Conservation (phyloP, 53 echinoderm and acorn worm species). For the Patiria pectinifera region DNA sequence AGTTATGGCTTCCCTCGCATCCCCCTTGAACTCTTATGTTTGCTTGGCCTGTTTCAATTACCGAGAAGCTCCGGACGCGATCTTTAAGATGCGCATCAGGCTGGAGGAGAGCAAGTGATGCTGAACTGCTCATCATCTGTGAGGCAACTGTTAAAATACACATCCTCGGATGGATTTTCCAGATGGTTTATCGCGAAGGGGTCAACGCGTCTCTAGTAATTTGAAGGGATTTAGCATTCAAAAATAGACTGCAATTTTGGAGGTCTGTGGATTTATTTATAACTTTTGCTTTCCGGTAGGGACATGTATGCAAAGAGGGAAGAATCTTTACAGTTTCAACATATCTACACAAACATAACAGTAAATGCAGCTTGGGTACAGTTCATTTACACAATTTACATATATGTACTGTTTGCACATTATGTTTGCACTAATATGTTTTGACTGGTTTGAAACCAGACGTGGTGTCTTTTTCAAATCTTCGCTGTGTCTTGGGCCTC, state of each 20-base stretch:
- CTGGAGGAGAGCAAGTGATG: background rate
- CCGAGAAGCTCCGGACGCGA: background rate
- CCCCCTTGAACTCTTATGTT: background rate
- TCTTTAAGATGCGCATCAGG: background rate
- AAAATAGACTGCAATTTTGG: background rate
- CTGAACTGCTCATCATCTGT: background rate
- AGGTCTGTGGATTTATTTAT: background rate
- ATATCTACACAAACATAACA: too few relatives aligned
- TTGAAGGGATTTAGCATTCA: background rate
- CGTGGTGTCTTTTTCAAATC: too few relatives aligned
- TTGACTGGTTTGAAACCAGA: too few relatives aligned
- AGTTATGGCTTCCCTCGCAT: background rate
- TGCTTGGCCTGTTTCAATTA: conserved; percentile 11
- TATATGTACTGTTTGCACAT: background rate
- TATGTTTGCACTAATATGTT: too few relatives aligned
- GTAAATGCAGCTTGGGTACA: too few relatives aligned
- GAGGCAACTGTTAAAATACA: background rate
- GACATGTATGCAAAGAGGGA: too few relatives aligned
- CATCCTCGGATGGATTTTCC: background rate
- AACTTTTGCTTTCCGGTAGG: background rate
- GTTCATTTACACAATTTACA: too few relatives aligned
- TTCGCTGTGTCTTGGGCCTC: too few relatives aligned
- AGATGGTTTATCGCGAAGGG: background rate
- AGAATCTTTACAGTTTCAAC: too few relatives aligned
- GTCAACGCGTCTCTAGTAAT: background rate